Evolutionary conservation across 2,888 invertebrate genomes (phyloP), one percentile per base, ranked within the genome.

Genomic region (Meiosimyza decipiens): DNA sequence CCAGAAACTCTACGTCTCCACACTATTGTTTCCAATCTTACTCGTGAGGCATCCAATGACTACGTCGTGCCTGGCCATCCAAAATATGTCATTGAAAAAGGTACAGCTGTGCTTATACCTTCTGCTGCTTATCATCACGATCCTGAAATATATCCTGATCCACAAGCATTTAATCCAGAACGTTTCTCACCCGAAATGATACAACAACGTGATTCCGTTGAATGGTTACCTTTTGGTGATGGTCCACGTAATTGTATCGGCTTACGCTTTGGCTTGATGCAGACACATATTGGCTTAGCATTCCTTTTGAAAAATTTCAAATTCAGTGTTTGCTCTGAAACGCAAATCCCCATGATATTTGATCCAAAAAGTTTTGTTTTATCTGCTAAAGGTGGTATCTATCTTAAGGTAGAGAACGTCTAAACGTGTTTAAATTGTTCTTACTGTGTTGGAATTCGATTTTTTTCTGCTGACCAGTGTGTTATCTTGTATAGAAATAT

Each of bases 91-190:
- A 89, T 91, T 71, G 89, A 89, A 60, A 88, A 89, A 77, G 90
- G 89, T 0, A 89, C 88, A n/a, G 81, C 87, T 28, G 82, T 91
- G 0, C 81, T 90, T 3, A 88, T 92, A 66, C 90, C 91, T 0
- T 84, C 87, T 2, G 88, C 88, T 64, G 88, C 89, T 1, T 88
- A 91, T 78, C 92, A 92, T 76, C 89, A 89, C 80, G 91, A 91
- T 79, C 89, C 89, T 0, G 87, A 88, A 1, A 86, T 89, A 75
- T 91, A 90, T 76, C 89, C 90, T 0, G 87, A 92, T 11, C 92
- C 93, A 0, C 86, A 90, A 5, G 87, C 84, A 28, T 92, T 92
- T 72, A 88, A 91, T 70, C 92, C 92, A 0, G 91, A 91, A 12
- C 86, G 91, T 77, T 92, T 92, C 79, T 82, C 87, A 0, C 83